A percentile compares a stretch with the other conserved stretches of the same genome.
Evolutionary conservation across 2,113 vertebrate species (phyloP).

Genomic region (Galemys pyrenaicus): DNA sequence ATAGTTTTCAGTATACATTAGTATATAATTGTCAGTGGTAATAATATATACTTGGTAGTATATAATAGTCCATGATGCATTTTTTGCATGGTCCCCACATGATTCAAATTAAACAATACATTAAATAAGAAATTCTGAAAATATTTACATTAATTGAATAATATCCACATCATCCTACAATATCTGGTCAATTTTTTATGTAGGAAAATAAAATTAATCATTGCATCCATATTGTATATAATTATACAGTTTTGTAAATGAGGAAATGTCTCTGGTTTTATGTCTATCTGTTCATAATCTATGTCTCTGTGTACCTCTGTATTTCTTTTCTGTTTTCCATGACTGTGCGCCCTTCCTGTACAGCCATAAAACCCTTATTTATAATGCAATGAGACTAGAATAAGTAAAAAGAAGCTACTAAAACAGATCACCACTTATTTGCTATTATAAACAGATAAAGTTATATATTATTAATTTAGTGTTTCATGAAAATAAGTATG

Average conservation of each 20-base stretch:
- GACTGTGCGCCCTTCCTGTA: constrained; percentile 30
- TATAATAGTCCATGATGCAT: neutral
- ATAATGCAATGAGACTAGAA: neutral
- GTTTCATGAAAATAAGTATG: neutral
- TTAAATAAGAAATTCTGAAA: neutral
- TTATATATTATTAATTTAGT: neutral
- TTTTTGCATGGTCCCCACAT: neutral
- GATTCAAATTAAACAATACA: constrained; percentile 3
- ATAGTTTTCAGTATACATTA: neutral
- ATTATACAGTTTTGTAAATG: neutral
- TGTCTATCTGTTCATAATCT: constrained; percentile 72
- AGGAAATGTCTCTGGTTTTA: constrained; percentile 46
- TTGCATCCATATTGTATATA: neutral
- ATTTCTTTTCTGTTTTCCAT: constrained; percentile 74
- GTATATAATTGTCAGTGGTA: neutral
- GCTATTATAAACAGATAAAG: no score
- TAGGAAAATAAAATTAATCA: constrained; percentile 22
- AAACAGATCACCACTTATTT: constrained; percentile 14
- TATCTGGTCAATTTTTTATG: neutral
- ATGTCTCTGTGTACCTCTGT: constrained; percentile 69
- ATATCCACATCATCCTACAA: neutral
- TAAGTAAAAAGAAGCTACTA: neutral
- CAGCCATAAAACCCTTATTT: neutral
- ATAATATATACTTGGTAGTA: neutral
- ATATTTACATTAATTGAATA: neutral